Evolutionary conservation across 2,113 vertebrate species (phyloP).

Genomic region (Lagopus muta): DNA sequence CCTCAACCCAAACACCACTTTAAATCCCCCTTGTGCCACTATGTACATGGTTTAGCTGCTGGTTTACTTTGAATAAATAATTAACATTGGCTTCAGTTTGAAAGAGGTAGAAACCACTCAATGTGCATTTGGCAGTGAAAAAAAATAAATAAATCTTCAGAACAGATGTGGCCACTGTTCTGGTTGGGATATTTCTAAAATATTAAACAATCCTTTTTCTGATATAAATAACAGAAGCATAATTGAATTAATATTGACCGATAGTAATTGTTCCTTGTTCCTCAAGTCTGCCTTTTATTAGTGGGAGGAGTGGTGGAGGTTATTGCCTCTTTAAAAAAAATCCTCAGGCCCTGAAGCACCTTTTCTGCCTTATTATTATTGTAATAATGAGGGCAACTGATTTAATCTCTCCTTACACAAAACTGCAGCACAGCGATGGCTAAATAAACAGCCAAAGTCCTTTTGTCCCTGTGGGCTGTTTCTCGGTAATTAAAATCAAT

Average conservation of each 20-base stretch:
- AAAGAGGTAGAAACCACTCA: slow-evolving; percentile 17
- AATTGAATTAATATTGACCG: slow-evolving; percentile 86
- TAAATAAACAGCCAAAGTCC: slow-evolving; percentile 94
- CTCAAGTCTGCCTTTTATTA: slow-evolving; percentile 64
- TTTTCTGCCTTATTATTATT: slow-evolving; percentile 91
- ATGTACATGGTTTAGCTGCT: neutral
- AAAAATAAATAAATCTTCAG: slow-evolving; percentile 8
- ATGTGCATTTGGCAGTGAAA: slow-evolving; percentile 14
- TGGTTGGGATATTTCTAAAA: slow-evolving; percentile 48
- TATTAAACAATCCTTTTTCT: slow-evolving; percentile 64
- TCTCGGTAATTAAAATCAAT: slow-evolving; percentile 99
- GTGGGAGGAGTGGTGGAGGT: slow-evolving; percentile 66
- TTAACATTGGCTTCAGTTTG: slow-evolving; percentile 21
- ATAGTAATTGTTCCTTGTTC: slow-evolving; percentile 81
- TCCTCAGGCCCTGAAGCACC: slow-evolving; percentile 80
- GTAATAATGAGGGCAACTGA: slow-evolving; percentile 92
- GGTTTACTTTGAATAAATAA: slow-evolving; percentile 47
- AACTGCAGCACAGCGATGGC: slow-evolving; percentile 82
- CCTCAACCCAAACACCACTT: neutral
- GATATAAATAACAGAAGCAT: slow-evolving; percentile 75
- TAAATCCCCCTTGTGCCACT: neutral
- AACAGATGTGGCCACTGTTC: slow-evolving; percentile 6
- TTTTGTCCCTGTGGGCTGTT: slow-evolving; percentile 93
- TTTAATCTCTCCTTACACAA: slow-evolving; percentile 94
- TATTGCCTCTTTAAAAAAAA: slow-evolving; percentile 75